These are phyloP conservation scores for Chrysomela aeneicollis DNA, from an alignment of 2,888 invertebrate species.

Conservation along the genomic window DNA sequence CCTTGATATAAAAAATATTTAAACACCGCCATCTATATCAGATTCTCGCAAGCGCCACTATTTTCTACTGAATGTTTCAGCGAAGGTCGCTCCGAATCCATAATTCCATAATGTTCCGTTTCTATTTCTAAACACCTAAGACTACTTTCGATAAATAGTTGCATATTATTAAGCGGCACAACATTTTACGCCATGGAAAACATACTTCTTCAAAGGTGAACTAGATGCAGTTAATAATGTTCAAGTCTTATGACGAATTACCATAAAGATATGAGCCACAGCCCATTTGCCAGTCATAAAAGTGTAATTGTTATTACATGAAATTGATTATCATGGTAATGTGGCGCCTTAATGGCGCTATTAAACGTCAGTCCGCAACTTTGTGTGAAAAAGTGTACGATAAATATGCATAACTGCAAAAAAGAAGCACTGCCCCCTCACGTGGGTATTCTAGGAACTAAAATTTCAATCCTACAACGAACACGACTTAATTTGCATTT, in stretches of 20 bases:
- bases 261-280: conserved; percentile 21
- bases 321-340: conserved; percentile 28
- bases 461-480: background rate
- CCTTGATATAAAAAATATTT: too few relatives aligned
- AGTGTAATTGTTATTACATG: conserved; percentile 26
- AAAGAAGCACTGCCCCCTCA: too few relatives aligned
- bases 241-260: conserved; percentile 21
- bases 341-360: conserved; percentile 30
- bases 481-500: background rate
- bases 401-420: background rate
- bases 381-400: background rate
- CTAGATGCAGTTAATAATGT: conserved; percentile 22
- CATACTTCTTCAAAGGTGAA: conserved; percentile 28
- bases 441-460: too few relatives aligned
- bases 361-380: background rate
- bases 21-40: too few relatives aligned
- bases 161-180: too few relatives aligned
- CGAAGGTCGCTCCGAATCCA: too few relatives aligned
- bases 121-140: too few relatives aligned
- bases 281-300: conserved; percentile 27
- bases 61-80: too few relatives aligned
- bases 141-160: too few relatives aligned
- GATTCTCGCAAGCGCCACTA: too few relatives aligned
- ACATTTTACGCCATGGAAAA: background rate
- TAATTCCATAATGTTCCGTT: too few relatives aligned